Evolutionary conservation across 2,888 invertebrate genomes (phyloP), one percentile per base, ranked within the genome.

Genomic region (Phaonia tiefii): DNA sequence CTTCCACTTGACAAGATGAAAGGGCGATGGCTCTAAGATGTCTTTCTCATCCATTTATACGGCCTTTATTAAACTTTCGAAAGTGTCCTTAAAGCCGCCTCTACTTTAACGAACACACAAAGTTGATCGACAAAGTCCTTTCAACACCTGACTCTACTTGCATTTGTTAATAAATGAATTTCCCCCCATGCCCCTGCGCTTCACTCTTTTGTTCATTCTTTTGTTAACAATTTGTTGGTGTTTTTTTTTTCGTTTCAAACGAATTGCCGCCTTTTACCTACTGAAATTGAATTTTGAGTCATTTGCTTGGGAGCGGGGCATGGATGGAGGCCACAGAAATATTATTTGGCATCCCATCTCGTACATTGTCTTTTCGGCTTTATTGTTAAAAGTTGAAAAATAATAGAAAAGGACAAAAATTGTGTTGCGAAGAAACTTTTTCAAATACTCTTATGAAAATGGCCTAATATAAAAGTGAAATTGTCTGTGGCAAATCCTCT

Each of bases 381-480:
- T 63, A 63, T 63, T 63, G 63, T 63, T 63, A 44, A 44, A 26
- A 73, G 44, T 56, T 37, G 54, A 39, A 60, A 74, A 51, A 70
- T 71, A 72, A 72, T 49, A 10, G 67, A 77, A 73, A 31, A 15
- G 13, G 39, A 72, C 71, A 39, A 15, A 58, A 26, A 31, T 39
- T 20, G 63, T 20, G 42, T 42, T 60, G 39, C 39, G 60, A 17
- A 37, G 31, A 51, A 58, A 60, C 60, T 60, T 75, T 78, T 63
- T 72, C 17, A 69, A 75, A 63, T 31, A 65, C 72, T 75, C 63
- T 78, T 75, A 42, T 67, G 67, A 75, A 81, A 75, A 75, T 75
- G 51, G 71, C 56, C 75, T 75, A 75, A 72, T 66, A 77, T 56
- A 78, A 81, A 78, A 81, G 75, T 78, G 75, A 78, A 81, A 81